Evolutionary conservation across 2,797 vertebrate species (phyloP), one percentile per base, ranked within the genome.

Genomic region (Forpus xanthops): DNA sequence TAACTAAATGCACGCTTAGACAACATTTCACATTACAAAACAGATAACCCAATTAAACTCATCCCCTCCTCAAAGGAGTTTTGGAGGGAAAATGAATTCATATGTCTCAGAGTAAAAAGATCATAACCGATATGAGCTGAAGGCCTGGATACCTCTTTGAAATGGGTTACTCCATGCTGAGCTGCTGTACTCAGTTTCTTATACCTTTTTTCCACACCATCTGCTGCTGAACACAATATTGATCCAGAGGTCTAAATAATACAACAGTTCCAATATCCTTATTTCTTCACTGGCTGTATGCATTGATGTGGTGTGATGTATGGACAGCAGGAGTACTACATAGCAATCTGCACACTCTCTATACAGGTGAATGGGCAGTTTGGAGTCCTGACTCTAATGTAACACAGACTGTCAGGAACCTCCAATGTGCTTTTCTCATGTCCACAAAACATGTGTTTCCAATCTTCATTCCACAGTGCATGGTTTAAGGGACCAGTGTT

Each of bases 311-410:
- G n/a, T 39, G 27, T 49, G 30, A 27, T 49, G 14, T 27, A n/a
- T 13, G 50, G 45, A 17, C 5, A 64, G 45, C 30, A 50, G 44
- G 47, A 78, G 62, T 20, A 55, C 18, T 17, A 23, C 18, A 52
- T 1, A 13, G 68, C 55, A 52, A 18, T n/a, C 44, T 30, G 60
- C 0, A 1, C 1, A 2, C 33, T 53, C 14, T 47, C 58, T n/a
- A 25, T 2, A 3, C 58, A 65, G 41, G 4, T 53, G 37, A 71
- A 58, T 20, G 18, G 28, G 30, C 50, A 64, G 39, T 25, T 87
- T 67, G 52, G 35, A 15, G 24, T 27, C 33, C 25, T 30, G 62
- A 28, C 17, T 73, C 58, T 64, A 30, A 66, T 49, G 71, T 35
- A 44, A 37, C 16, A 55, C n/a, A n/a, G 18, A 28, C 35, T 79